Percentiles rank a stretch among this genome's conserved stretches.
phyloP scores from a whole-genome alignment of 2,113 vertebrate species.

The Rutilus rutilus region DNA sequence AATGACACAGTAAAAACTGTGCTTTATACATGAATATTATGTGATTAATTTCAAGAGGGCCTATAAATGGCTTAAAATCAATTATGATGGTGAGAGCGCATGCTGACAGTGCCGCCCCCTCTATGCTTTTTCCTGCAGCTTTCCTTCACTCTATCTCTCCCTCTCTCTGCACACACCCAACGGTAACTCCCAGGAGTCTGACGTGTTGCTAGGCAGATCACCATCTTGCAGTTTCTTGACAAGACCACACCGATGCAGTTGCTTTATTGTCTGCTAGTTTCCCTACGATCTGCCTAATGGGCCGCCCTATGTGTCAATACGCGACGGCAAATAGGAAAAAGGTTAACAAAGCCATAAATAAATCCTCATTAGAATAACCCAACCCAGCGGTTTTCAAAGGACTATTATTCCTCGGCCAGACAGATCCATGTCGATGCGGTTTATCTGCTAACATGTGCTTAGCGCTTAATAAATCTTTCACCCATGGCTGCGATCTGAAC shows the following conservation, averaged over 20 bases:
- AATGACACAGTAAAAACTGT: neutral
- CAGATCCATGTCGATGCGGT: conserved; percentile 38
- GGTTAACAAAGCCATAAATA: neutral
- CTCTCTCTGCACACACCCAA: conserved; percentile 45
- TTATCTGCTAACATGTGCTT: conserved; percentile 52
- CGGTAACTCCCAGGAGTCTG: conserved; percentile 58
- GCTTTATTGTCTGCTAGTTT: conserved; percentile 38
- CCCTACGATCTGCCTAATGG: conserved; percentile 3
- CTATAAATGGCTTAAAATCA: conserved; percentile 29
- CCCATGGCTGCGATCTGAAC: conserved; percentile 33
- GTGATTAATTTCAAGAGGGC: conserved; percentile 42
- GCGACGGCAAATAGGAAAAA: neutral
- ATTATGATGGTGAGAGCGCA: conserved; percentile 38
- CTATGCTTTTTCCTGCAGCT: conserved; percentile 35
- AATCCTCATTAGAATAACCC: conserved; percentile 33
- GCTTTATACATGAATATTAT: neutral
- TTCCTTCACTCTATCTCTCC: conserved; percentile 33
- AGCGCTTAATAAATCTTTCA: conserved; percentile 53
- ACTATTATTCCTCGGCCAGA: conserved; percentile 41
- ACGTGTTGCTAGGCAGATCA: conserved; percentile 66
- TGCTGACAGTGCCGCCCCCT: conserved; percentile 39
- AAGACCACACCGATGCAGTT: conserved; percentile 48
- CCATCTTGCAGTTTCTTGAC: conserved; percentile 54
- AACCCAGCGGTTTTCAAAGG: conserved; percentile 40
- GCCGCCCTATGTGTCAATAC: conserved; percentile 14